Base-by-base conservation (phyloP, 1,140 invertebrate species). In the Zaprionus vittiger region DNA sequence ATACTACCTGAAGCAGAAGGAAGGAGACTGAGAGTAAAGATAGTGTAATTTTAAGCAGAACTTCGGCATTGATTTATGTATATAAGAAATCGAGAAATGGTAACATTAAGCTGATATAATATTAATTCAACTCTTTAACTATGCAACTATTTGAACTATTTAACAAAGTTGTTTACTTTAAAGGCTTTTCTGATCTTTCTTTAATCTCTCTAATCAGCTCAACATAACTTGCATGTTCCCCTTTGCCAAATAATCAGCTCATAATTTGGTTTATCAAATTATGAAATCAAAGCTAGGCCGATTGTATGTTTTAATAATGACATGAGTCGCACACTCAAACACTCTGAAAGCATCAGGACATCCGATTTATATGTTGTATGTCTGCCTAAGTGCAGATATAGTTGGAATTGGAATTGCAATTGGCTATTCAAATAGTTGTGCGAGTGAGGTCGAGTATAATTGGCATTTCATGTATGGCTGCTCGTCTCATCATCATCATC, bases 401-500 rank as follows among this genome's bases (percentile, higher is more conserved):
- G 37, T 38, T 38, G 22, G 31, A 65, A 9, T 24, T 22, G 15
- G 4, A 37, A 56, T 41, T 56, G 54, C 31, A 66, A 66, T 66
- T 66, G 64, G 2, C 54, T 41, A 44, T 38, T n/a, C 52, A 57
- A 66, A 66, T 66, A 56, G 26, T 20, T 52, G 37, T 38, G 37
- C 12, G 37, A 38, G 37, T 38, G 37, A 15, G 37, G 14, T 15
- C n/a, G 31, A 34, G 15, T 55, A 54, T 72, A 76, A 75, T 75
- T 75, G 73, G 22, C 52, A 65, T 65, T 76, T 44, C 54, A 28
- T 70, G 49, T 68, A 44, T 26, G 44, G 38, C 12, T 28, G 28
- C 15, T 66, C 24, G 20, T 64, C 49, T 66, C 63, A 56, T 41
- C 20, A 15, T 5, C 20, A 55, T 41, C 6, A n/a, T n/a, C n/a